phyloP scores from a whole-genome alignment of 2,888 invertebrate species.

The Cataglyphis altisquamis region DNA sequence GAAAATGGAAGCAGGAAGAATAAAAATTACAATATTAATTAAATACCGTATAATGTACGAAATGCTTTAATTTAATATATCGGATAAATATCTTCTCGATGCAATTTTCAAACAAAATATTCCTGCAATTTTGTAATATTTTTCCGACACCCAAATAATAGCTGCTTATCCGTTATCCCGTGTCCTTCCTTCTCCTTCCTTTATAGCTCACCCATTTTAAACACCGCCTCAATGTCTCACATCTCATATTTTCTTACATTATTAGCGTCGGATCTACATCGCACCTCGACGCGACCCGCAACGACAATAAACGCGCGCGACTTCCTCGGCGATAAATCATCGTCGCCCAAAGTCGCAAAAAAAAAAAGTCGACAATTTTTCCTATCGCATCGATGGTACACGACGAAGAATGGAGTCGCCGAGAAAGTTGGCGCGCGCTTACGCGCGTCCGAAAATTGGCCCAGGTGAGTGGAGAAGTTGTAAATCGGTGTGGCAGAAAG shows the following conservation, averaged over 20 bases:
- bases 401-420: slow-evolving; percentile 50
- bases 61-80: neutral
- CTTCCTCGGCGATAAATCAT: slow-evolving; percentile 41
- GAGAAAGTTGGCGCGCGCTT: slow-evolving; percentile 62
- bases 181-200: neutral
- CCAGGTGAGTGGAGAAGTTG: slow-evolving; percentile 70
- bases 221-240: neutral
- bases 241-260: neutral
- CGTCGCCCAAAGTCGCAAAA: neutral
- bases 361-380: slow-evolving; percentile 50
- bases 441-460: slow-evolving; percentile 61
- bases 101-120: neutral
- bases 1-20: neutral
- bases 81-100: neutral
- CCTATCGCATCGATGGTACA: slow-evolving; percentile 47
- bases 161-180: neutral
- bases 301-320: neutral
- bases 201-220: neutral
- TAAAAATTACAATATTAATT: neutral
- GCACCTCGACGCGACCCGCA: slow-evolving; percentile 2
- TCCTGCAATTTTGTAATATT: neutral
- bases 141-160: neutral
- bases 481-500: slow-evolving; percentile 67
- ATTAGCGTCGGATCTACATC: neutral
- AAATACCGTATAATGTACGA: neutral